Evolutionary conservation across 2,888 invertebrate species (phyloP), one percentile per base, ranked within the genome.

Genomic region (Ectemnius cavifrons): DNA sequence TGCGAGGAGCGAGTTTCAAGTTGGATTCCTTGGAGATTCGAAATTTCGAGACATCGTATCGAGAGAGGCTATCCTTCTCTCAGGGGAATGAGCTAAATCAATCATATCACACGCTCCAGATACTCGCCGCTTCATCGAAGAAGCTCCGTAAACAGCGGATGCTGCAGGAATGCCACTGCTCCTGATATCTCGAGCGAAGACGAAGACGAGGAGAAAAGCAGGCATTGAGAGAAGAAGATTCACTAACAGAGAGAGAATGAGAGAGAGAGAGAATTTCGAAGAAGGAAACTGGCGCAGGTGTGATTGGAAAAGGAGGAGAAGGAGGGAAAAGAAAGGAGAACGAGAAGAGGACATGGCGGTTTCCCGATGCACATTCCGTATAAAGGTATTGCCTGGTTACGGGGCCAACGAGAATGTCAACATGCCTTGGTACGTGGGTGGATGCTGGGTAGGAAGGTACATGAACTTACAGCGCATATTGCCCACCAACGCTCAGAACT

Each of bases 391-490:
- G 71, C 57, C 58, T 63, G 28, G 63, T 57, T 66, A 66, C 68
- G 47, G 69, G 71, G 63, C 70, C 73, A 68, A 77, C 75, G 73
- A 73, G 79, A 75, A 81, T 79, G 81, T 81, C 81, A 79, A 82
- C 77, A 75, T 67, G 56, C 75, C 60, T 47, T 23, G 23, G 63
- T 63, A 69, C 75, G 73, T 79, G 72, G 80, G 70, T 67, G 68
- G 71, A 67, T 61, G 23, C 57, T 47, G 16, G 72, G 16, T 45
- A 63, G 64, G 46, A 37, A 37, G 64, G 59, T 65, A 18, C 62
- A 47, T 46, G 65, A 63, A 59, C 56, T 46, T 62, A 18, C 62
- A 45, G 37, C 47, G 49, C 75, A 28, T 46, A 37, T 63, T 47
- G n/a, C 37, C 46, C 49, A 4, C 27, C 28, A 64, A 14, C 16